Conservation (phyloP, 2,888 invertebrate species). For the Tiphia femorata region DNA sequence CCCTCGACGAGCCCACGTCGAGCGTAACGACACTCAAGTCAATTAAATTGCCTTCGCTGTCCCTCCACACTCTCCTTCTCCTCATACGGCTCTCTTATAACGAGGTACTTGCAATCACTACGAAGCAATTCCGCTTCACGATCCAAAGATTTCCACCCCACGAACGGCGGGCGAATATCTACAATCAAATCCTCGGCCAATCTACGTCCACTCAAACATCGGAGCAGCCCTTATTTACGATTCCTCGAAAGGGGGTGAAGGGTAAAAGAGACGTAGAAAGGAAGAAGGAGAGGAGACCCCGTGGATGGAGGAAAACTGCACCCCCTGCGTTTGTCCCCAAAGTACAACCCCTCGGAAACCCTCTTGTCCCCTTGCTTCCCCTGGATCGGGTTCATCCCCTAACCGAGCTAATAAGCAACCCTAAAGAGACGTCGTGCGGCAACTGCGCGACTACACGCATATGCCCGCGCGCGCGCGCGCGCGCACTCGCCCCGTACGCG, state of each 20-base stretch:
- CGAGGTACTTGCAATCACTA: background rate
- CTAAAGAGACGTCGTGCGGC: conserved; percentile 54
- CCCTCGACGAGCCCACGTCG: background rate
- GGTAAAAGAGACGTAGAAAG: conserved; percentile 11
- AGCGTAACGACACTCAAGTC: background rate
- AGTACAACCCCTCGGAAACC: conserved; percentile 40
- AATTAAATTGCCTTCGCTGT: background rate
- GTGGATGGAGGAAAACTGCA: conserved; percentile 46
- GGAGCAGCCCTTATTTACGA: conserved; percentile 57
- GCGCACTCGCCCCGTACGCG: conserved; percentile 1
- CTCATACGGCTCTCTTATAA: no score
- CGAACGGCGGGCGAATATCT: conserved; percentile 40
- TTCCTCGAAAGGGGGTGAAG: conserved; percentile 48
- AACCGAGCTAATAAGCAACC: conserved; percentile 65
- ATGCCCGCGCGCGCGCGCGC: conserved; percentile 23
- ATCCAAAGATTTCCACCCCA: background rate
- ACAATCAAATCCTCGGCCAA: conserved; percentile 58
- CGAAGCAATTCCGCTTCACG: background rate
- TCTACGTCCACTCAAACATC: conserved; percentile 46
- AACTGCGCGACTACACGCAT: conserved; percentile 45
- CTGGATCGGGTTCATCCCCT: conserved; percentile 45
- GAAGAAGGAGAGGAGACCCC: conserved; percentile 37
- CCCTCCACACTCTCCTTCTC: no score
- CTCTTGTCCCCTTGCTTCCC: background rate
- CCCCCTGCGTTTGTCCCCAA: conserved; percentile 27